Base-by-base conservation (phyloP, 23 tunicate species). In the Clavelina lepadiformis region DNA sequence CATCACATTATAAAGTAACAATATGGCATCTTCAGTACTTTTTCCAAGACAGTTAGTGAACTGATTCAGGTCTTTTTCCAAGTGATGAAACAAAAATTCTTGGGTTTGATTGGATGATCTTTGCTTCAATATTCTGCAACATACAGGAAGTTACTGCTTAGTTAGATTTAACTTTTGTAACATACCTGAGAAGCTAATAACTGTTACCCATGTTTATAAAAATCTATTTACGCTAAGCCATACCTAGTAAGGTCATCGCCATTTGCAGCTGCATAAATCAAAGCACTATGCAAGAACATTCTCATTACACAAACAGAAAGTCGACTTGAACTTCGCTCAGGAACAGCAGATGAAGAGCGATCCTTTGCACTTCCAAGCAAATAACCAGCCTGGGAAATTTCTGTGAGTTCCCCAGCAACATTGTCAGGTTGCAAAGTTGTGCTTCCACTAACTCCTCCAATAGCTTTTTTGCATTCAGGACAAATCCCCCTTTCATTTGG, bases 321-420 rank as follows among this genome's bases (percentile, higher is more conserved):
- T 55, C 50, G 28, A 25, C 35, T 31, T 32, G 46, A 55, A 19
- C 45, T 46, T 19, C 82, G 54, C 55, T 76, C 82, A 7, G 82
- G 82, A 28, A 46, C 28, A 4, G 56, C 27, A n/a, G 47, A 13
- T 18, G 4, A 11, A 4, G 71, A 45, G 6, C 73, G 58, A 33
- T 63, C 27, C 13, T 25, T 35, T 2, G 80, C 71, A 30, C 26
- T 13, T 5, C 61, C 73, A 24, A 83, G 75, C 57, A 56, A 19
- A 35, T 83, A 83, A 22, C 91, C 91, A 28, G 82, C 71, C 38
- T 83, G 82, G 2, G 76, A 38, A 19, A 45, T 3, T 47, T 72
- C 77, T n/a, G 49, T 37, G 1, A 83, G 5, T 23, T 50, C 69
- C 13, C 73, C 82, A 31, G 82, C 59, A n/a, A 15, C 55, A 52